A percentile compares a stretch with the other conserved stretches of the same genome.
phyloP scores from a whole-genome alignment of 2,113 vertebrate species.

The Gallinago jamesoni region DNA sequence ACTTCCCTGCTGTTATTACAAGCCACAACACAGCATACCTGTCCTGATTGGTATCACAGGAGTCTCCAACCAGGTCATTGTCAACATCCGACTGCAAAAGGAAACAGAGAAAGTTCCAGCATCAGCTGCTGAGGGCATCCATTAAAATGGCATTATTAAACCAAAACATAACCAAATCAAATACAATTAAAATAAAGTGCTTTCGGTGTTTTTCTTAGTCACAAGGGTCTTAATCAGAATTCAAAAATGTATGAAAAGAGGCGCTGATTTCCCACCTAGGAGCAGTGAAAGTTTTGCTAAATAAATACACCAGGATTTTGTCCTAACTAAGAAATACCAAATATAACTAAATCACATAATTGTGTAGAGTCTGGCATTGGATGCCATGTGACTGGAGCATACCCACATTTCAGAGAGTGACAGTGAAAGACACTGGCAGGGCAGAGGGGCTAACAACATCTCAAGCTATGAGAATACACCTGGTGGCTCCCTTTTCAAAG shows the following conservation, averaged over 20 bases:
- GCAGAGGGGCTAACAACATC: not conserved
- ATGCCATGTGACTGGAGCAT: accelerated
- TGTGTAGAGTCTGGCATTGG: not conserved
- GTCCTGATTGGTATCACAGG: conserved; percentile 97
- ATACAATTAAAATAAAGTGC: not conserved
- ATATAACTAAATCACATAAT: not conserved
- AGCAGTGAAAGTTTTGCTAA: not conserved
- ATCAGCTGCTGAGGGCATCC: not conserved
- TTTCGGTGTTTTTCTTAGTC: not conserved
- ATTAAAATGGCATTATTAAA: not conserved
- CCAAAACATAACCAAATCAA: not conserved
- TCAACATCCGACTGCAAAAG: conserved; percentile 89
- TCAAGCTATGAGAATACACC: not conserved
- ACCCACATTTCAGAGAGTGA: not conserved
- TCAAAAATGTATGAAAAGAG: not conserved
- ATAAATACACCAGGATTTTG: not conserved
- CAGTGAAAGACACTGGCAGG: not conserved
- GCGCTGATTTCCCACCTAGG: not conserved
- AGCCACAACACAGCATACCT: conserved; percentile 78
- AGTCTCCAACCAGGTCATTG: conserved; percentile 94
- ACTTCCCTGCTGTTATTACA: not conserved
- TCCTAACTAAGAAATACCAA: not conserved
- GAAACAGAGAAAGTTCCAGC: conserved; percentile 20
- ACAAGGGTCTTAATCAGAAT: not conserved
- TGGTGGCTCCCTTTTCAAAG: not conserved